These are phyloP conservation scores for Osmerus eperlanus DNA, from an alignment of 2,113 vertebrate species.

Conservation along the genomic window DNA sequence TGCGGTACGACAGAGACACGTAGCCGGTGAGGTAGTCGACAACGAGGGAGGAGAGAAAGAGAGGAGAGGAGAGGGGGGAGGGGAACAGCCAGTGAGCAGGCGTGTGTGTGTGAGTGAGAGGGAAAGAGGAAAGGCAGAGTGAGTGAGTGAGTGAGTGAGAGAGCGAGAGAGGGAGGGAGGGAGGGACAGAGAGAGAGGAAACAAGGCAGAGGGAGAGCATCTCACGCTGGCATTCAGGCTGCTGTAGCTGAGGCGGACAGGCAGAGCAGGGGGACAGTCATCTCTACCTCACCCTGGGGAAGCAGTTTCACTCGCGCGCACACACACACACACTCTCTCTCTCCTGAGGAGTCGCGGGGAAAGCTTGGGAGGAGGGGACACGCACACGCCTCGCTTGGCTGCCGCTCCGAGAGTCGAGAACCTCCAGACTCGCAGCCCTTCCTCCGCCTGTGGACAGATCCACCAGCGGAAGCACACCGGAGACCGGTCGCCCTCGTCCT, in stretches of 20 bases:
- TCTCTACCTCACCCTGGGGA: slow-evolving; percentile 54
- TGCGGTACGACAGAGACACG: slow-evolving; percentile 15
- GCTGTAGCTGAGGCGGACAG: slow-evolving; percentile 51
- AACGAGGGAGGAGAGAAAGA: slow-evolving; percentile 47
- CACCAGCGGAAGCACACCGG: not conserved
- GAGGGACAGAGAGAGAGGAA: slow-evolving; percentile 3
- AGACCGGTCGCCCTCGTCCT: slow-evolving; percentile 20
- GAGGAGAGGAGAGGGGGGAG: slow-evolving; percentile 19
- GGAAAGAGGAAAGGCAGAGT: not conserved
- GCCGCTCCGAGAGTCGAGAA: slow-evolving; percentile 51
- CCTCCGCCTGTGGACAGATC: slow-evolving; percentile 21
- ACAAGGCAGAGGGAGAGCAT: slow-evolving; percentile 57
- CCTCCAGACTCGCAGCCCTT: slow-evolving; percentile 18
- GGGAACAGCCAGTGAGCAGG: slow-evolving; percentile 34
- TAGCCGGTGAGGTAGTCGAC: slow-evolving; percentile 61
- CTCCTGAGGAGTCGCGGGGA: not conserved
- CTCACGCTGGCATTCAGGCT: slow-evolving; percentile 60
- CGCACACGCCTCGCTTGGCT: slow-evolving; percentile 32
- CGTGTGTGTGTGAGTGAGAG: slow-evolving; percentile 20
- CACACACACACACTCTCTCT: not conserved
- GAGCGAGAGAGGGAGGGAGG: slow-evolving; percentile 26
- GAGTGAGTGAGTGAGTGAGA: slow-evolving; percentile 15
- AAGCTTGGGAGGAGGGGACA: slow-evolving; percentile 26
- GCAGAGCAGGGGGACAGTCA: slow-evolving; percentile 46
- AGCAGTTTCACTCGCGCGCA: slow-evolving; percentile 33